Base-by-base conservation (phyloP, 2,888 invertebrate species). In the Coleophora deauratella region DNA sequence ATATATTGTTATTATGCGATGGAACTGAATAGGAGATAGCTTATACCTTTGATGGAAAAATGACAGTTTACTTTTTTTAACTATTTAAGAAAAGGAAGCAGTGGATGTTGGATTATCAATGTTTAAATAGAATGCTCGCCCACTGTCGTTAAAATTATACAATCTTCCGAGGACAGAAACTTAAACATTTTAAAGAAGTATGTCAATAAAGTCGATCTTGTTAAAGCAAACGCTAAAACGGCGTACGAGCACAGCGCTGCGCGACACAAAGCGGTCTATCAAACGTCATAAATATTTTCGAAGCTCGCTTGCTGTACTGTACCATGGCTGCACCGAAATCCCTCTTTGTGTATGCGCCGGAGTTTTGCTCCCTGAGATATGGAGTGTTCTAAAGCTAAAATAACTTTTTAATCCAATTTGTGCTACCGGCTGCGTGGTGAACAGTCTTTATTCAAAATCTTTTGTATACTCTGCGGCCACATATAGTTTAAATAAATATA, bases 221-320 rank as follows among this genome's bases (percentile, higher is more conserved):
- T 21, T 21, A 21, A 6, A 21, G 21, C 21, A 21, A 21, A 21
- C 21, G 21, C 21, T 6, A 6, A n/a, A 9, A 33, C 41, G 44
- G 50, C 46, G 47, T 21, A 4, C 21, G 21, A 21, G 21, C 21
- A 4, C 6, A 21, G 55, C 52, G 55, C 61, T 57, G 57, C 52
- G 55, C 62, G 54, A 59, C 69, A 77, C 72, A 80, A 76, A 77
- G 74, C 69, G 61, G 62, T 79, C 72, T 72, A 81, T 79, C 79
- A 79, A 69, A 75, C 60, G 72, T 75, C 75, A 78, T 81, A 79
- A 80, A 81, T 80, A 81, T 78, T 74, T 74, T 72, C 70, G 59
- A 65, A 73, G 70, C 70, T 71, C 21, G 21, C 21, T 21, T 21
- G 21, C 21, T 21, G 21, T 4, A 21, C 21, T 6, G 6, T 58